Evolutionary conservation across 1,140 invertebrate genomes (phyloP), one percentile per base, ranked within the genome.

Genomic region (Philopotamus ludificatus): DNA sequence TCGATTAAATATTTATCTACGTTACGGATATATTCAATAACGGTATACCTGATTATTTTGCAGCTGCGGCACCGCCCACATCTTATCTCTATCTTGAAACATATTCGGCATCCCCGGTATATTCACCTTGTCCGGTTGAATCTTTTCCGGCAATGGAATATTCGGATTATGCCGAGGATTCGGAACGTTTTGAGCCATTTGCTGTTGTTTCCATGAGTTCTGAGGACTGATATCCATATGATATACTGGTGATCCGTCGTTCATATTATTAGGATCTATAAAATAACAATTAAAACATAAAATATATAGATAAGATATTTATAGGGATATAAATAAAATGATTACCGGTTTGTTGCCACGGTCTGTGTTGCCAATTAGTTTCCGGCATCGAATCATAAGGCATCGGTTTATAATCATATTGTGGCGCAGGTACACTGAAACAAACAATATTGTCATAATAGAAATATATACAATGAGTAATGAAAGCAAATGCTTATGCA

Each of bases 31-130:
- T 39, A 39, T 39, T 39, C n/a, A 39, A 8, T 39, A 7, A 39
- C 7, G 12, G 7, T 44, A 3, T 62, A 69, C 67, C 59, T 65
- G 67, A n/a, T 49, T 18, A 45, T 58, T 69, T 65, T 50, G 51
- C 21, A 64, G 50, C 50, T 70, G 68, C 4, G 68, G 68, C 28
- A 70, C 68, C 9, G 62, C 65, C 68, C 68, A 70, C 65, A 70
- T 70, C 62, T 70, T 70, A 22, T 70, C 65, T 51, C 68, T 64
- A 50, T 70, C 68, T 45, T 70, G 68, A 57, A 64, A 70, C 44
- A 70, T 60, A 53, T 66, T 70, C 2, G 68, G 65, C 18, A 67
- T 64, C 15, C 39, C 41, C 20, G 63, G 64, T 20, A 69, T 69
- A 2, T 53, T 22, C 42, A 70, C 25, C 21, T 66, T 67, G 2